Base-by-base conservation (phyloP, 2,888 invertebrate genomes). In the Caenorhabditis uteleia region DNA sequence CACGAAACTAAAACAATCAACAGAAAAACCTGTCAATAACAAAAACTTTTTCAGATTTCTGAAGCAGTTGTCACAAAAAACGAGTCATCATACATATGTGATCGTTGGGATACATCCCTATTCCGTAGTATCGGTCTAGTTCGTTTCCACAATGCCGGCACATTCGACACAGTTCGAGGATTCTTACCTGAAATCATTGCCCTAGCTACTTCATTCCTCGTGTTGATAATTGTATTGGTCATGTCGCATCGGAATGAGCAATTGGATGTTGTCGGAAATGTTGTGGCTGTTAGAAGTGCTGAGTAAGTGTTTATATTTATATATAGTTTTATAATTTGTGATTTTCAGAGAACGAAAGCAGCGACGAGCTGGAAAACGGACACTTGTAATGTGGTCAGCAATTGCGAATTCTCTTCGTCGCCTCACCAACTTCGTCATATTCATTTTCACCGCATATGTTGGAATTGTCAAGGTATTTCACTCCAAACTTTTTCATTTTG, bases 151-250 rank as follows among this genome's bases (percentile, higher is more conserved):
- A 53, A 51, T 20, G 44, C 53, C n/a, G 66, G 59, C 26, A 62
- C 57, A 7, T 67, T 74, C 47, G 58, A 70, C 10, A 64, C 70
- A 10, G 36, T 65, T 12, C 57, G 74, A 21, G 44, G 75, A 2
- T 64, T 79, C 34, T 46, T 72, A 18, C 78, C 80, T 8, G 80
- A 80, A 40, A 56, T 77, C 27, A 47, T 76, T 26, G 58, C 72
- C 8, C 34, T 73, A 7, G 36, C 68, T 14, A 51, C 51, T 14
- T 66, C 79, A 8, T 27, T 76, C 12, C 4, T 76, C 29, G 66
- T 69, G 0, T 56, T 74, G 18, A 26, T 78, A 16, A 27, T 75
- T 26, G 75, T 77, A 44, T 55, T 68, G 31, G 34, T 69, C 8
- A 27, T 70, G 5, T 64, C 64, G 29, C 72, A 72, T 50, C 60